phyloP scores from a whole-genome alignment of 2,113 vertebrate genomes.

The Aspiorhynchus laticeps region DNA sequence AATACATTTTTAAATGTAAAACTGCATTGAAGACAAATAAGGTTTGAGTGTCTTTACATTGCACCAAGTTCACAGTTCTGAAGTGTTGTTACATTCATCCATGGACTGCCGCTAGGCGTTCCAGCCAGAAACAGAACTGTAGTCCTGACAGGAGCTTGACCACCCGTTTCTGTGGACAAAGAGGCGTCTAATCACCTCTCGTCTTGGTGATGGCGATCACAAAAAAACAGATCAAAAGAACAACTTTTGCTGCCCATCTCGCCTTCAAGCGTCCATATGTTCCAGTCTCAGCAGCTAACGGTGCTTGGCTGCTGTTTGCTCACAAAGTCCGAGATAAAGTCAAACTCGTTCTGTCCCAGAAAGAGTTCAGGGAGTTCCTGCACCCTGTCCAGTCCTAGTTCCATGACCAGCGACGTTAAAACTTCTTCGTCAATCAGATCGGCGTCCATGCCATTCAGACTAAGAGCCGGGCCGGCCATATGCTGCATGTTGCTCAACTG shows the following conservation, averaged over 20 bases:
- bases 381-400: conserved; percentile 93
- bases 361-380: conserved; percentile 97
- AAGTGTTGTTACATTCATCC: conserved; percentile 78
- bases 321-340: conserved; percentile 97
- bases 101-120: conserved; percentile 54
- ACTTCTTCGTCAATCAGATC: conserved; percentile 97
- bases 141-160: conserved; percentile 41
- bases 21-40: conserved; percentile 68
- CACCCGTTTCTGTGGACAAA: conserved; percentile 45
- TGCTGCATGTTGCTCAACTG: conserved; percentile 84
- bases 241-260: conserved; percentile 37
- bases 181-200: conserved; percentile 30
- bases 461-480: conserved; percentile 79
- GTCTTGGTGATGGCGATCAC: conserved; percentile 24
- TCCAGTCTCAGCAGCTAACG: conserved; percentile 87
- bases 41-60: conserved; percentile 70
- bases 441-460: conserved; percentile 88
- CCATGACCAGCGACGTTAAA: conserved; percentile 91
- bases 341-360: conserved; percentile 97
- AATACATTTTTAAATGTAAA: conserved; percentile 75
- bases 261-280: conserved; percentile 51
- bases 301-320: conserved; percentile 94
- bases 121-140: conserved; percentile 37
- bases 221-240: conserved; percentile 25
- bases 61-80: conserved; percentile 75